Percentiles rank a stretch among this genome's conserved stretches.
Evolutionary conservation across 2,113 vertebrate genomes (phyloP).

Genomic region (Psilopsiagon aurifrons): DNA sequence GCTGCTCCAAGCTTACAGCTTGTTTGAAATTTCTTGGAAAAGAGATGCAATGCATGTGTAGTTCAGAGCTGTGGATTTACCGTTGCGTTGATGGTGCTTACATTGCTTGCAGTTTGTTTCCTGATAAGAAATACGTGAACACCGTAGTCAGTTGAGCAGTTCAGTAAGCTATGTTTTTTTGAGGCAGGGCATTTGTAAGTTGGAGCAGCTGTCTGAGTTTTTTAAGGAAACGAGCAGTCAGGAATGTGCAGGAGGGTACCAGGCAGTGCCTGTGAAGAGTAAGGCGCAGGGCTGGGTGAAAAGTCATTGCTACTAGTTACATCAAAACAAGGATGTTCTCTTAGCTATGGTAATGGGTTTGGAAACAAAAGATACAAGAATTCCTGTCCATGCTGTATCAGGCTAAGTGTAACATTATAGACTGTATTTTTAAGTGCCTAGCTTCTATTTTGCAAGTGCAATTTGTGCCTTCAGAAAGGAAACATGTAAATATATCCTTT

Average conservation of each 20-base stretch:
- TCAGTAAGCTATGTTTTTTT: background rate
- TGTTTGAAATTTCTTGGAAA: background rate
- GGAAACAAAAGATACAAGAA: background rate
- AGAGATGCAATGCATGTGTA: background rate
- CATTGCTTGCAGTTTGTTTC: background rate
- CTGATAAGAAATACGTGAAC: background rate
- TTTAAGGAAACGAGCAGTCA: background rate
- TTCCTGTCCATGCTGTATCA: background rate
- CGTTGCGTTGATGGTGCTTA: background rate
- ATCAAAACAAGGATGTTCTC: background rate
- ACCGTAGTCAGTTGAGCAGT: background rate
- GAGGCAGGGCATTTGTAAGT: background rate
- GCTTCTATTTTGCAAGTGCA: background rate
- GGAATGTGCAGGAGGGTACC: background rate
- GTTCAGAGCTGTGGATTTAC: background rate
- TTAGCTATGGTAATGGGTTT: background rate
- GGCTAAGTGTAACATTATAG: background rate
- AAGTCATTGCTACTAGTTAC: background rate
- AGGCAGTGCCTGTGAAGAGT: background rate
- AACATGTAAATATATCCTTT: background rate
- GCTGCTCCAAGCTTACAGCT: background rate
- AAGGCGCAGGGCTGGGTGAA: background rate
- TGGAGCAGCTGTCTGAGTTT: background rate
- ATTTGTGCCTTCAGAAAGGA: background rate
- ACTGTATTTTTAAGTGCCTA: background rate